phyloP scores from a whole-genome alignment of 2,113 vertebrate genomes.

The Leptosomus discolor region DNA sequence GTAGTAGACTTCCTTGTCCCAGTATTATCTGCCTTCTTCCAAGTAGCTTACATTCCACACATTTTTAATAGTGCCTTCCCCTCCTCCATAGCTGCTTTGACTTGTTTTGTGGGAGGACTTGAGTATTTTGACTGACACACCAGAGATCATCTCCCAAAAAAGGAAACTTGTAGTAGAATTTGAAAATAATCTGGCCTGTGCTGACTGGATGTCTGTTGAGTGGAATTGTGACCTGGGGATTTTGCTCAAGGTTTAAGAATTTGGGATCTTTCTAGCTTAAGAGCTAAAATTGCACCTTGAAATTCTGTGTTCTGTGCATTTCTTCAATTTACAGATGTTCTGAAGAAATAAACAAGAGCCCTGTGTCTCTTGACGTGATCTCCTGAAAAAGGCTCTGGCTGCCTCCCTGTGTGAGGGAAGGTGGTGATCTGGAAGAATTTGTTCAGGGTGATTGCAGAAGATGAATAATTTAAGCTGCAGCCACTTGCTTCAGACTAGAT shows the following conservation, averaged over 20 bases:
- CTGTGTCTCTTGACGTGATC: neutral
- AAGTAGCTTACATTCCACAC: conserved; percentile 55
- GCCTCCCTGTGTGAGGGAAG: neutral
- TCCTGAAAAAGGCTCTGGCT: neutral
- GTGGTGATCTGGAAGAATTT: conserved; percentile 22
- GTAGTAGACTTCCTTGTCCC: neutral
- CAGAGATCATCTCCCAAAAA: neutral
- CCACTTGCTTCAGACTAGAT: neutral
- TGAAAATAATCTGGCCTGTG: neutral
- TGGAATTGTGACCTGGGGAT: neutral
- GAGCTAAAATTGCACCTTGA: neutral
- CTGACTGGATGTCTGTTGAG: neutral
- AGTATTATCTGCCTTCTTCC: neutral
- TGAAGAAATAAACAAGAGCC: neutral
- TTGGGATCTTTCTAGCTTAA: neutral
- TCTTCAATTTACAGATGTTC: neutral
- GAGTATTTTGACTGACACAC: neutral
- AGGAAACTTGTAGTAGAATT: neutral
- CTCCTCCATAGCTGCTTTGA: conserved; percentile 45
- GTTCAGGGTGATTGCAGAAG: neutral
- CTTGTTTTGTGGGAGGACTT: conserved; percentile 26
- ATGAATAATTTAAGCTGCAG: conserved; percentile 13
- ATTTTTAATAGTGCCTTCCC: conserved; percentile 45
- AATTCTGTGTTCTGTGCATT: neutral
- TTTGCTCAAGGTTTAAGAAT: neutral